Base-by-base conservation (phyloP, 2,888 invertebrate genomes). In the Chorisops tibialis region DNA sequence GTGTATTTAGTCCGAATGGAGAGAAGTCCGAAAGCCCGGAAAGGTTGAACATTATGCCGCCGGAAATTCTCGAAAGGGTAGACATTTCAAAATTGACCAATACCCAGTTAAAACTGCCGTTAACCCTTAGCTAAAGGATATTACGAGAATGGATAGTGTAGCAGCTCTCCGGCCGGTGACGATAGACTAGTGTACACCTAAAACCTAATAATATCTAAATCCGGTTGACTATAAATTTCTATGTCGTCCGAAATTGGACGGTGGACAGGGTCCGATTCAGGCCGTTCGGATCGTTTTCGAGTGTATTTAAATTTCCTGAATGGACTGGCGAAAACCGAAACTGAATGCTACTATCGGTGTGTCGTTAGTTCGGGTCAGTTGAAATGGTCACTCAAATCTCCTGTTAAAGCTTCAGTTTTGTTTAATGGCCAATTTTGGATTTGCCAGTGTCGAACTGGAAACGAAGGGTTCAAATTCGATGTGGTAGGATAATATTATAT, bases 241-340 rank as follows among this genome's bases (percentile, higher is more conserved):
- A 52, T 56, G 56, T 43, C 54, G 22, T 54, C 14, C 21, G 58
- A 7, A 30, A 30, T 58, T 19, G 18, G n/a, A 14, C 30, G 18
- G n/a, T 41, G 24, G 14, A 37, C 11, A 38, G 37, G 35, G 18
- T 59, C 22, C 56, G 45, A 43, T 50, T 30, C 30, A 14, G 49
- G 5, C 30, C 30, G 9, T 50, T 35, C 24, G 50, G 56, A 43
- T 43, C 56, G 56, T 56, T 56, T 64, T 64, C 54, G 59, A 64
- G 54, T 59, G 64, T 62, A 64, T 64, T 62, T 62, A 62, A 64
- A 64, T 64, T 64, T 64, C 64, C 64, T 62, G 64, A 64, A 64
- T 62, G 52, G 64, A 64, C 64, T 41, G 49, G 22, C 48, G 47
- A 59, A 48, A 49, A 47, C 48, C 45, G 43, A 56, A 56, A 56